Base-by-base conservation (phyloP, 1,140 invertebrate species). In the Temnothorax nylanderi region DNA sequence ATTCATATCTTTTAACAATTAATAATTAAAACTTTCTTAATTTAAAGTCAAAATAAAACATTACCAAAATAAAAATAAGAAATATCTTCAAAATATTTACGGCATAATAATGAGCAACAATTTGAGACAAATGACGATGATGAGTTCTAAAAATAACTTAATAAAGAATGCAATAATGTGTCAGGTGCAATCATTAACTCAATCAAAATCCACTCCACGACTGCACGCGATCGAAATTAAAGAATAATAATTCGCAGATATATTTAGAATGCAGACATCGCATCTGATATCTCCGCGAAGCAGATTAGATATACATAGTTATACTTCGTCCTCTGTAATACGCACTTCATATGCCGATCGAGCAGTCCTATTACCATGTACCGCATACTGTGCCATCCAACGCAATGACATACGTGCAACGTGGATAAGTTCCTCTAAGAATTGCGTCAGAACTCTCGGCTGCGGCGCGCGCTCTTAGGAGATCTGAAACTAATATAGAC, bases 381-480 rank as follows among this genome's bases (percentile, higher is more conserved):
- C 44, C 11, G 56, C 80, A 21, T 75, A 69, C 72, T 62, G 75
- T 62, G 41, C 37, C 49, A 69, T 13, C 51, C 51, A n/a, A 18
- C 26, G 41, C 54, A n/a, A 74, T 72, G 80, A 69, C 54, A 74
- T 75, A 75, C 69, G 80, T 74, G 80, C 67, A 44, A 82, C 41
- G 51, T 75, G 80, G 49, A 26, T 54, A 37, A 84, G 69, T 84
- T 74, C 54, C 54, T 58, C 84, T 62, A 90, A 90, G 88, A 90
- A 90, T 89, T 78, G 88, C 64, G 37, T 72, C 67, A 44, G 44
- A 58, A 44, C 18, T 44, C 49, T 41, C 34, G 13, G 8, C 54
- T 37, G 2, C 13, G 54, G 11, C 56, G 18, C 72, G 51, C 13
- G 41, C 18, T 84, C 69, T 21, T 37, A 87, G 37, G 78, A 44